These are phyloP conservation scores for Phenganax subtilis DNA, from an alignment of 92 coral and sea anemone genomes.

Conservation along the genomic window DNA sequence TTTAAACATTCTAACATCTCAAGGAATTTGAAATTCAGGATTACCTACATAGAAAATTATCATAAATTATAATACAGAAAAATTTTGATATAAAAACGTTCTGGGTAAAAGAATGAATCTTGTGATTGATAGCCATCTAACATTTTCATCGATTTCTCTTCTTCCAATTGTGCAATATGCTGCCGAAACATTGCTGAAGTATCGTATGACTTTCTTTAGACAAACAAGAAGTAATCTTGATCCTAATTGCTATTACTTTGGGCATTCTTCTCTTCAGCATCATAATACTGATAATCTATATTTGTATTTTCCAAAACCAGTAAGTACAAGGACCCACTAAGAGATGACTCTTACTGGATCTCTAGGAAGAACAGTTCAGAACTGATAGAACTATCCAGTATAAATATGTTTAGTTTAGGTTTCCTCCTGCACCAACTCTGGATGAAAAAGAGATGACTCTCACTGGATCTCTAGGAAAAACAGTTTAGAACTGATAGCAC, in stretches of 20 bases:
- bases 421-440: too few species aligned
- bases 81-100: not conserved
- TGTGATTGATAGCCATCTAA: too few species aligned
- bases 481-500: too few species aligned
- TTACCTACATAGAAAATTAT: not conserved
- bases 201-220: constrained; percentile 6
- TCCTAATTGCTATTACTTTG: constrained; percentile 31
- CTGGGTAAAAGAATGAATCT: too few species aligned
- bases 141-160: too few species aligned
- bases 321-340: constrained; percentile 9
- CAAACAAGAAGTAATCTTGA: constrained; percentile 28
- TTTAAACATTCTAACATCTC: not conserved
- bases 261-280: constrained; percentile 28
- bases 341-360: too few species aligned
- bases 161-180: too few species aligned
- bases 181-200: not conserved
- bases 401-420: too few species aligned
- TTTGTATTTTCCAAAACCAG: constrained; percentile 36
- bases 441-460: too few species aligned
- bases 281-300: constrained; percentile 23
- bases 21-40: not conserved
- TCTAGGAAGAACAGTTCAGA: too few species aligned
- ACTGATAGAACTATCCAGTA: too few species aligned
- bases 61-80: not conserved
- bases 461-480: too few species aligned